Percentiles rank a stretch among this genome's conserved stretches.
These are phyloP conservation scores for Lathamus discolor DNA, from an alignment of 2,113 vertebrate genomes.

Conservation along the genomic window DNA sequence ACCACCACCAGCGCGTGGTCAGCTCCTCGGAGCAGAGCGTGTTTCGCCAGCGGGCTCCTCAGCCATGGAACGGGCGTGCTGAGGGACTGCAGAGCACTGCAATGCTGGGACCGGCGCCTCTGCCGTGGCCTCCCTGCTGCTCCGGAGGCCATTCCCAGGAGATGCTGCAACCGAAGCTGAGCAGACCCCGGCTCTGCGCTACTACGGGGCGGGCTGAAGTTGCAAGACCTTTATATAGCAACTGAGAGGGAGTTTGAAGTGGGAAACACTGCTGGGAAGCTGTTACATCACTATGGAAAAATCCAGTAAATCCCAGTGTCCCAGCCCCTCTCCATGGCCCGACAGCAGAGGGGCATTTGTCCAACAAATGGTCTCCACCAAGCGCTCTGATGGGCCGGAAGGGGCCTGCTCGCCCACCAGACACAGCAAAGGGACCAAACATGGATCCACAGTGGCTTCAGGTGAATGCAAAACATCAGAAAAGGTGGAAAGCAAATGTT, in stretches of 20 bases:
- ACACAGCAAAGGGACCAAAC: not conserved
- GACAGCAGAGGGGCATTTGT: not conserved
- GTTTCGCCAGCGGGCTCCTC: not conserved
- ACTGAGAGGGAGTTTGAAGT: not conserved
- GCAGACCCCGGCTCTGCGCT: not conserved
- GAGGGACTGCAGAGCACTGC: not conserved
- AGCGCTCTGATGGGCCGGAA: not conserved
- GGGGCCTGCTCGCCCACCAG: not conserved
- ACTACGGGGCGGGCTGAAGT: not conserved
- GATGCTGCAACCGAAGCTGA: not conserved
- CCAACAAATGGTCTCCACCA: not conserved
- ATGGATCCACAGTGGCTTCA: accelerated
- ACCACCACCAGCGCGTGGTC: not conserved
- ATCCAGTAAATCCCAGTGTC: not conserved
- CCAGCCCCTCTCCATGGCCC: not conserved
- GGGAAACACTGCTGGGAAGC: not conserved
- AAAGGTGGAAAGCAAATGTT: not conserved
- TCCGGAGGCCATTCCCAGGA: not conserved
- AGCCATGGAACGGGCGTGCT: accelerated
- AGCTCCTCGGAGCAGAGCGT: not conserved
- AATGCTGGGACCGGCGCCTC: accelerated
- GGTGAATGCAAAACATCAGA: not conserved
- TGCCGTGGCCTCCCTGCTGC: not conserved
- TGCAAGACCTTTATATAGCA: not conserved
- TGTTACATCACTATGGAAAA: not conserved